Percentiles rank a stretch among this genome's conserved stretches.
phyloP scores from a whole-genome alignment of 1,140 invertebrate species.

The Pseudomyrmex cubaensis region DNA sequence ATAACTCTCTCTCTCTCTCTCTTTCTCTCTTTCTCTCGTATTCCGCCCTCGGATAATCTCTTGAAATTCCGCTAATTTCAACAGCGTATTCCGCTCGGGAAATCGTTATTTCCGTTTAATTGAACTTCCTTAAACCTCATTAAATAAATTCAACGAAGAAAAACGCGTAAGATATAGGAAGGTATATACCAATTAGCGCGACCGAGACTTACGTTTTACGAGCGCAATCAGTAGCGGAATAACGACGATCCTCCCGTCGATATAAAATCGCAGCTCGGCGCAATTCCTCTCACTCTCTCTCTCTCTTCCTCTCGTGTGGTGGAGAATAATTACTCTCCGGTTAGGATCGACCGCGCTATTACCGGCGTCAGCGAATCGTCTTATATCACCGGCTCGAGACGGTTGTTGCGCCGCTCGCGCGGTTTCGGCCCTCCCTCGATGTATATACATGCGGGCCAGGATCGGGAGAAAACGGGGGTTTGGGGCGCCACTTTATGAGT shows the following conservation, averaged over 20 bases:
- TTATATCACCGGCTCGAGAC: slow-evolving; percentile 18
- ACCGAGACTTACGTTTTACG: not conserved
- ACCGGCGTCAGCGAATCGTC: slow-evolving; percentile 40
- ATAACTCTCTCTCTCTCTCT: not conserved
- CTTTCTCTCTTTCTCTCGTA: no score
- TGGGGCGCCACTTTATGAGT: slow-evolving; percentile 62
- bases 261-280: slow-evolving; percentile 6
- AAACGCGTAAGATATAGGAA: not conserved
- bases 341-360: slow-evolving; percentile 27
- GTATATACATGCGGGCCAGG: not conserved
- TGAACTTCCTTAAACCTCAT: not conserved
- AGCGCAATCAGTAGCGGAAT: not conserved
- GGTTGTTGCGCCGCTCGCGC: not conserved
- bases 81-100: not conserved
- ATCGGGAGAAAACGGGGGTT: not conserved
- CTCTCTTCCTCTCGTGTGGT: no score
- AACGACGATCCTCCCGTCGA: not conserved
- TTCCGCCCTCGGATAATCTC: not conserved
- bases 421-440: not conserved
- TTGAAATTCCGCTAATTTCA: no score
- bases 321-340: slow-evolving; percentile 38
- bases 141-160: not conserved
- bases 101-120: slow-evolving; percentile 10
- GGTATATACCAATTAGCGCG: not conserved
- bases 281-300: not conserved